These are phyloP conservation scores for Anoura caudifer DNA, from an alignment of 2,113 vertebrate species.

Conservation along the genomic window DNA sequence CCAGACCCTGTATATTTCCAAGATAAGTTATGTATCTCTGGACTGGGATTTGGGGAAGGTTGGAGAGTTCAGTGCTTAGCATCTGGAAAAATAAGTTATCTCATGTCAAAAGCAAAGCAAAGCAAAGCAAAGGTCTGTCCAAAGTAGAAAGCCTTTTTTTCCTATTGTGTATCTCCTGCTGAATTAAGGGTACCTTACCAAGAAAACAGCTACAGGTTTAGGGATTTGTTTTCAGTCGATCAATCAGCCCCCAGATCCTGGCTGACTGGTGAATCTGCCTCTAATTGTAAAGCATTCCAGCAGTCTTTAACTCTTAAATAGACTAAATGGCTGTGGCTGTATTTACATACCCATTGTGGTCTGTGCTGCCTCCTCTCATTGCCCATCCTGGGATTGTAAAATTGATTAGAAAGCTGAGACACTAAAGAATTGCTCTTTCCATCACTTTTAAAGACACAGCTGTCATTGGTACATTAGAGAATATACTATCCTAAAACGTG, in stretches of 20 bases:
- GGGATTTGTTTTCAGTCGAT: not conserved
- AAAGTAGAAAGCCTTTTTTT: not conserved
- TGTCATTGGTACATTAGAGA: not conserved
- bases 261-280: not conserved
- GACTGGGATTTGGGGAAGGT: fast-evolving
- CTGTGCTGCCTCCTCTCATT: not conserved
- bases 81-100: not conserved
- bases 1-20: not conserved
- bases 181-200: not conserved
- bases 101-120: not conserved
- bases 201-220: not conserved
- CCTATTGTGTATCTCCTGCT: not conserved
- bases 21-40: not conserved
- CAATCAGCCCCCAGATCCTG: not conserved
- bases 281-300: not conserved
- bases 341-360: not conserved
- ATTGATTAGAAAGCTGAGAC: constrained; percentile 16
- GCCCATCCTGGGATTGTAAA: not conserved
- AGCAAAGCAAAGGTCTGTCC: not conserved
- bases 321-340: not conserved
- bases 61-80: not conserved
- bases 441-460: not conserved
- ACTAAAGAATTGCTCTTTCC: not conserved
- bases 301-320: not conserved
- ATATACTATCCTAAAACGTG: not conserved